A percentile compares a stretch with the other conserved stretches of the same genome.
Evolutionary conservation across 2,797 vertebrate genomes (phyloP).

Genomic region (Cetoscarus ocellatus): DNA sequence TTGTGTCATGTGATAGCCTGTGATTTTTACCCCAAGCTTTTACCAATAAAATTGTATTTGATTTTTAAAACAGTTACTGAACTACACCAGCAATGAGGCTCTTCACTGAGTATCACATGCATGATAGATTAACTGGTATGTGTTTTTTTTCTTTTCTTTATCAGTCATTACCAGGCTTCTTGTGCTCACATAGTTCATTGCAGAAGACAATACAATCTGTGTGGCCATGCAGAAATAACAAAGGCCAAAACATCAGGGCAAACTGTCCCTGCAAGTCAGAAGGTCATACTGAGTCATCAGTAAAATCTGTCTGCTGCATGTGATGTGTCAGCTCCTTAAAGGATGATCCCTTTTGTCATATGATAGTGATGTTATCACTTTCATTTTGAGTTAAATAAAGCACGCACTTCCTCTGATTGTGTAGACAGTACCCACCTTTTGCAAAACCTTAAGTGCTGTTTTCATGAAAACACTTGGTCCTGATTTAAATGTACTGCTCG

Average conservation of each 20-base stretch:
- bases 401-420: conserved; percentile 9
- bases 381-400: conserved; percentile 22
- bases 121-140: not conserved
- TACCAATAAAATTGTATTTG: no score
- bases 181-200: not conserved
- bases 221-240: not conserved
- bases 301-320: conserved; percentile 6
- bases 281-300: conserved; percentile 22
- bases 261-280: conserved; percentile 2
- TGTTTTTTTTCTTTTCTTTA: not conserved
- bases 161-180: conserved; percentile 4
- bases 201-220: not conserved
- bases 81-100: no score
- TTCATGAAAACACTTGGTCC: not conserved
- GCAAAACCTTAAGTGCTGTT: no score
- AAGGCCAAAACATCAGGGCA: conserved; percentile 5
- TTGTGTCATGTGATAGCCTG: no score
- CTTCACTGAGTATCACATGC: no score
- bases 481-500: not conserved
- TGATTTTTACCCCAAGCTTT: no score
- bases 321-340: conserved; percentile 20
- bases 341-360: not conserved
- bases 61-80: no score
- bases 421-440: not conserved
- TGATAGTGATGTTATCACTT: conserved; percentile 6